A percentile compares a stretch with the other conserved stretches of the same genome.
Evolutionary conservation across 2,888 invertebrate genomes (phyloP).

Genomic region (Epirrita christyi): DNA sequence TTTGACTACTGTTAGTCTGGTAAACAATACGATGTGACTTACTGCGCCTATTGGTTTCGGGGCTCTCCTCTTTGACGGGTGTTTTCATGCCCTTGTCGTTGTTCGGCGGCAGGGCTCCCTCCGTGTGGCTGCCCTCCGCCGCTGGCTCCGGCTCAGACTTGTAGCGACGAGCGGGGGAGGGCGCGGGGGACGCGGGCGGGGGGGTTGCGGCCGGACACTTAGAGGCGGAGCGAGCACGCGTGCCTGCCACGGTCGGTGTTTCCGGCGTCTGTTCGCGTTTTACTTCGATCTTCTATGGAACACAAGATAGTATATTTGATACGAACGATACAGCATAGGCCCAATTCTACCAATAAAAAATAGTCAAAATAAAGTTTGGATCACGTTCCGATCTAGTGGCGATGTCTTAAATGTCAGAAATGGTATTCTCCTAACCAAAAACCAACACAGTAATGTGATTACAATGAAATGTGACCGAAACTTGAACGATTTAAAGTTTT

Average conservation of each 20-base stretch:
- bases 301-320: neutral
- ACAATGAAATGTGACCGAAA: no score
- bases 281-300: constrained; percentile 76
- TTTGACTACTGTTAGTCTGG: no score
- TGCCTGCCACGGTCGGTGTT: constrained; percentile 66
- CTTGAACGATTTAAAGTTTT: no score
- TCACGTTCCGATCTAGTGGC: no score
- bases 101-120: constrained; percentile 62
- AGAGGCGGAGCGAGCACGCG: constrained; percentile 62
- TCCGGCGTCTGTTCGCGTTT: constrained; percentile 76
- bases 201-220: constrained; percentile 56
- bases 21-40: constrained; percentile 25
- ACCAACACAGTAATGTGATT: no score
- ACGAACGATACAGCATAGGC: no score
- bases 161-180: constrained; percentile 63
- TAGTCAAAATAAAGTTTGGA: no score
- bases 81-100: constrained; percentile 56
- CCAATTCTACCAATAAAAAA: no score
- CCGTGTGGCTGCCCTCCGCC: constrained; percentile 68
- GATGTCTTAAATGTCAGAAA: no score
- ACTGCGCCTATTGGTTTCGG: constrained; percentile 65
- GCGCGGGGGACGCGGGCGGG: constrained; percentile 26
- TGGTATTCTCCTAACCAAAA: no score
- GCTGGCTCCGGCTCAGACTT: constrained; percentile 70
- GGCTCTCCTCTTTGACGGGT: constrained; percentile 59